Conservation (phyloP, 2,888 invertebrate species). For the Anorthoa munda region DNA sequence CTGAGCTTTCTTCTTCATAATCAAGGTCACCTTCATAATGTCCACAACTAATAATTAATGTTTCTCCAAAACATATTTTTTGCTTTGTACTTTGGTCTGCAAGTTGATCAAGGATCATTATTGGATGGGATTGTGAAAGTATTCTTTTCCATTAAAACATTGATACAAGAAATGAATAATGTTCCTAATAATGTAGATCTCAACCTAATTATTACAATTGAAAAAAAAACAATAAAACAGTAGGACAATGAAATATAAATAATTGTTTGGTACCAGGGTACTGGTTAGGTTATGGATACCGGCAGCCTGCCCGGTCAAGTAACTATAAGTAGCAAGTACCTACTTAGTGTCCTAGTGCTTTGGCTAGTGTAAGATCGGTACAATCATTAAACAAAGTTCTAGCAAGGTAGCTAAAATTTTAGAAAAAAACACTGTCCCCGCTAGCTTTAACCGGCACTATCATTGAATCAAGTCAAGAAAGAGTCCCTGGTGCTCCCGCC, state of each 20-base stretch:
- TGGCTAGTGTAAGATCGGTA: no score
- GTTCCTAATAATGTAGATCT: neutral
- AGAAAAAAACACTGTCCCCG: no score
- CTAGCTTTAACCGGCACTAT: no score
- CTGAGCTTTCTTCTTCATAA: conserved; percentile 77
- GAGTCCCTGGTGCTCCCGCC: no score
- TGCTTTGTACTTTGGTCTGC: conserved; percentile 87
- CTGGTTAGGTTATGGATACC: no score
- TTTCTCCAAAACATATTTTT: conserved; percentile 90
- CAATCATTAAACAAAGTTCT: no score
- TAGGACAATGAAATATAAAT: no score
- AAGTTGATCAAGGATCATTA: conserved; percentile 55
- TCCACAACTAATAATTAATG: conserved; percentile 89
- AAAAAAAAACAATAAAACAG: neutral
- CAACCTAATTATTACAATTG: neutral
- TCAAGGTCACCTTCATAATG: conserved; percentile 78
- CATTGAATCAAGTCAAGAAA: no score
- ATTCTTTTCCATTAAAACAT: neutral
- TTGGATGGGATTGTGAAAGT: neutral
- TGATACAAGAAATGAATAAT: neutral
- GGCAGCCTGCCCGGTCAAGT: no score
- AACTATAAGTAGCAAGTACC: no score
- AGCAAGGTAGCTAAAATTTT: no score
- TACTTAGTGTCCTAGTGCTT: no score
- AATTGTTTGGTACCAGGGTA: neutral